Base-by-base conservation (phyloP, 2,888 invertebrate species). In the Cephus nigrinus region DNA sequence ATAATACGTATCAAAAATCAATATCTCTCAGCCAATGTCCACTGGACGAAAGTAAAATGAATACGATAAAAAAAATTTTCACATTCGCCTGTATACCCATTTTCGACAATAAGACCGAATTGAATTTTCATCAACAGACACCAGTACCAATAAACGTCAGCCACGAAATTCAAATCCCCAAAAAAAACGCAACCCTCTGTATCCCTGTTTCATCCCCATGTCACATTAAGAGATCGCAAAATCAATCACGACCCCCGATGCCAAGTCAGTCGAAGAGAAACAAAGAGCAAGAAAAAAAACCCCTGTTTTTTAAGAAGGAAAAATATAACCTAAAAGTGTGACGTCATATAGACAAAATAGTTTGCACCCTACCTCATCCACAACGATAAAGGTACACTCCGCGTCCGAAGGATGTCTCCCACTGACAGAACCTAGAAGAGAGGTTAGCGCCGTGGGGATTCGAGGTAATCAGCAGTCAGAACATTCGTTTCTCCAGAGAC, bases 381-480 rank as follows among this genome's bases (percentile, higher is more conserved):
- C 55, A 23, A 23, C 1, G 40, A 40, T 0, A 40, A 15, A 40
- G 40, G 15, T 40, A 55, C 23, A 55, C 55, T 55, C 23, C 55
- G 23, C 23, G 2, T 55, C 55, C 23, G 23, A 23, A 55, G 23
- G 23, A 55, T 55, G 9, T 55, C 23, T 55, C 23, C 55, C 55
- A 55, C 23, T 23, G 55, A 55, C 23, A 55, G 23, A 55, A 23
- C 2, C 23, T 9, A 23, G 55, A 55, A 23, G 9, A 23, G 2
- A 55, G 23, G 55, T 23, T 23, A 55, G 23, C 55, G 40, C 23
- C 23, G 2, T 55, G 55, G 23, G 23, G 55, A 55, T 23, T 23
- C 35, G 11, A 73, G 68, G 76, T 73, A 73, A 76, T 76, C 73
- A 76, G 68, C 32, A 68, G 33, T 5, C 73, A 12, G 76, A 74